Evolutionary conservation across 2,113 vertebrate species (phyloP), one percentile per base, ranked within the genome.

Genomic region (Hyperopisus bebe): DNA sequence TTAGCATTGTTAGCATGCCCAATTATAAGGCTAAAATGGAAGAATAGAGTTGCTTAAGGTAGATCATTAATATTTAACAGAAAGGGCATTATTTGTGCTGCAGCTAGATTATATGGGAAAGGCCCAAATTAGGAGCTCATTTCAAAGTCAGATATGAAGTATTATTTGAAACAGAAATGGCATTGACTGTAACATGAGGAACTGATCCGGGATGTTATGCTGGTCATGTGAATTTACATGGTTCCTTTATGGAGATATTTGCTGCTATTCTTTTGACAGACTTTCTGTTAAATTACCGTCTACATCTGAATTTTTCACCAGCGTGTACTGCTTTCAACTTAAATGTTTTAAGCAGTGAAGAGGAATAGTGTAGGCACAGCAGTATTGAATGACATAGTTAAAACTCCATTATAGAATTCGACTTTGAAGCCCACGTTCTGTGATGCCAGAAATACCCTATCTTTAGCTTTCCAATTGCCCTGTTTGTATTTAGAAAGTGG

Each of bases 131-230:
- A 50, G 42, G 44, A 85, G 24, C 47, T 85, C 46, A 89, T 91
- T 88, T 89, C 90, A 90, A 92, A 85, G 50, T 86, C 80, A 66
- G 17, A 84, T 88, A 17, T 82, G 89, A 90, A 88, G 13, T 17
- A 90, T 90, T 51, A 51, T 90, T 89, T 90, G 47, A 91, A 50
- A 90, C 47, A 39, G 31, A 77, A 77, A 77, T 77, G 70, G 31
- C 31, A 17, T 5, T 77, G 70, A 77, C 35, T 77, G 70, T 77
- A 39, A 77, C 70, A 77, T 6, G 31, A 39, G 70, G 10, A 77
- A 35, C 35, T 77, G 70, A 77, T 39, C 11, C 15, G 15, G 70
- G 15, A 77, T 39, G 70, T 77, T 39, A 15, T 15, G 70, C 15
- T 80, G 13, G 74, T 42, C 35, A 19, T 80, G 35, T 80, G 17